Evolutionary conservation across 1,140 invertebrate species (phyloP).

Genomic region (Diabrotica undecimpunctata): DNA sequence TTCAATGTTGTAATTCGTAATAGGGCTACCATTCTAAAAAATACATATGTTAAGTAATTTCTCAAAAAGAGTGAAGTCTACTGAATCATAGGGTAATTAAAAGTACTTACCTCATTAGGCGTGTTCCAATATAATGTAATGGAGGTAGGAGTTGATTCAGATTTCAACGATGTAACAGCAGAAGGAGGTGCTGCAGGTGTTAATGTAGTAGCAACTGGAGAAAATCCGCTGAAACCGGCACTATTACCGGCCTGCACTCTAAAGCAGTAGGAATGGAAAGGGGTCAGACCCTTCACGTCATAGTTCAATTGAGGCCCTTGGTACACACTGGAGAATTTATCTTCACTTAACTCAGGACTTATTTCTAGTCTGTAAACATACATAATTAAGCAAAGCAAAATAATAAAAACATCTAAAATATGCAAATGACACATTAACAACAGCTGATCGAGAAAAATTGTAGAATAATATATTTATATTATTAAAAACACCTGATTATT

Average conservation of each 20-base stretch:
- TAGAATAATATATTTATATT: no score
- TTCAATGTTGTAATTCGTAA: conserved; percentile 74
- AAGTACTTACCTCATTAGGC: conserved; percentile 49
- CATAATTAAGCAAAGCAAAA: no score
- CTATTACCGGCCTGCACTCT: conserved; percentile 41
- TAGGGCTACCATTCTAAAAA: conserved; percentile 61
- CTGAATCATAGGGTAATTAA: background rate
- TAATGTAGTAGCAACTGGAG: conserved; percentile 58
- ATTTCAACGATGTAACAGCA: conserved; percentile 59
- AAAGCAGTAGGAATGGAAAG: conserved; percentile 76
- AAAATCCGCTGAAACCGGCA: conserved; percentile 58
- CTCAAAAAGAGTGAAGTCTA: no score
- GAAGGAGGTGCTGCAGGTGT: conserved; percentile 73
- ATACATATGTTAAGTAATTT: conserved; percentile 20
- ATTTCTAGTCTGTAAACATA: conserved; percentile 60
- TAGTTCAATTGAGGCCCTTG: conserved; percentile 55
- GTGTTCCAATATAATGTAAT: conserved; percentile 69
- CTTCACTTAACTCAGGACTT: conserved; percentile 48
- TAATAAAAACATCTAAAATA: no score
- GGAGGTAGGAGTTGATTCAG: conserved; percentile 60
- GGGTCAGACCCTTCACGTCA: conserved; percentile 66
- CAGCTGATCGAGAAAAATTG: no score
- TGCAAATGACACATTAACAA: no score
- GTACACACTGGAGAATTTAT: conserved; percentile 54
- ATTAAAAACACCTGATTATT: no score